Evolutionary conservation across 2,113 vertebrate species (phyloP).

Genomic region (Hipposideros armiger): DNA sequence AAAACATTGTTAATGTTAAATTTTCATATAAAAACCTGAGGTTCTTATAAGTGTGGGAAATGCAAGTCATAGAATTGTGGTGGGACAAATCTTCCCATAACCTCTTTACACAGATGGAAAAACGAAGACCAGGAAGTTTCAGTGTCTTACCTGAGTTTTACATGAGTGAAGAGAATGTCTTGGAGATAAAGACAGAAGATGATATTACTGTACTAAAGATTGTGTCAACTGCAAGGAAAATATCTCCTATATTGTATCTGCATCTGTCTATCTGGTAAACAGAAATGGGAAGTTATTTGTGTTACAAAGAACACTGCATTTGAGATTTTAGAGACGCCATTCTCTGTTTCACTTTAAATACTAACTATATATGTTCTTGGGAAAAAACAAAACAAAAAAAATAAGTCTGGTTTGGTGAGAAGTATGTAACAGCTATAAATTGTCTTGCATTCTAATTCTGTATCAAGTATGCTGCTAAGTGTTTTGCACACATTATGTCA

Average conservation of each 20-base stretch:
- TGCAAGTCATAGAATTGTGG: neutral
- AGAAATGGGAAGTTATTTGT: neutral
- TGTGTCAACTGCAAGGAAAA: neutral
- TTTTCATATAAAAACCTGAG: neutral
- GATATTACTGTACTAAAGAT: neutral
- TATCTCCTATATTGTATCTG: neutral
- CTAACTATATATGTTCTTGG: neutral
- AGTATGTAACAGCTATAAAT: neutral
- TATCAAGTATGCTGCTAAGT: neutral
- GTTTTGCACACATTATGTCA: neutral
- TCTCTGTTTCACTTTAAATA: conserved; percentile 11
- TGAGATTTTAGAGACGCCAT: neutral
- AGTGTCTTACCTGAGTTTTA: neutral
- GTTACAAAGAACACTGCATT: neutral
- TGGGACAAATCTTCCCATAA: neutral
- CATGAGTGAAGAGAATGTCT: neutral
- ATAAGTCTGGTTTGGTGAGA: neutral
- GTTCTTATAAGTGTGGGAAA: neutral
- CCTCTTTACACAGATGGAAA: neutral
- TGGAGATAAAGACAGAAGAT: neutral
- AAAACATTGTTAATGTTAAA: neutral
- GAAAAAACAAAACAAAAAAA: neutral
- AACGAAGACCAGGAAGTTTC: neutral
- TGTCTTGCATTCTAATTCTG: neutral
- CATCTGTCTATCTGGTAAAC: neutral